A percentile compares a stretch with the other conserved stretches of the same genome.
Evolutionary conservation across 2,113 vertebrate species (phyloP).

Genomic region (Melanotaenia duboulayi): DNA sequence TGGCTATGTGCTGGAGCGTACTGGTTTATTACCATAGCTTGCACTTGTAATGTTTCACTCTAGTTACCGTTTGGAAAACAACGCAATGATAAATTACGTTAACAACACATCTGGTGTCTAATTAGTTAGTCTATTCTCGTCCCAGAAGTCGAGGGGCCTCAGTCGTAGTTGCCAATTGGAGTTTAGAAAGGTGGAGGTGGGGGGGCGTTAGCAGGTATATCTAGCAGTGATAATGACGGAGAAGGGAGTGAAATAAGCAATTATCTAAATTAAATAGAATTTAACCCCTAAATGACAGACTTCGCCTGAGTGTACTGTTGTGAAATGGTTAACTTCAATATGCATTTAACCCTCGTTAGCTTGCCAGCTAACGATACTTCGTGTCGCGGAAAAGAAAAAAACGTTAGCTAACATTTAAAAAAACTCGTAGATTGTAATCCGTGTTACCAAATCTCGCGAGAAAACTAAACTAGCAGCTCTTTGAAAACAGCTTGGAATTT

Average conservation of each 20-base stretch:
- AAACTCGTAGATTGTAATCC: background rate
- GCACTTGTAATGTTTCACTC: background rate
- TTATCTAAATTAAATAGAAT: background rate
- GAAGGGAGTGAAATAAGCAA: background rate
- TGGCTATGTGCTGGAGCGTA: slow-evolving; percentile 65
- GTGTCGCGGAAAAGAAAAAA: slow-evolving; percentile 19
- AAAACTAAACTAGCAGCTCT: background rate
- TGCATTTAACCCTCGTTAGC: slow-evolving; percentile 21
- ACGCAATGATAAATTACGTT: too few species aligned
- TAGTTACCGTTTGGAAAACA: background rate
- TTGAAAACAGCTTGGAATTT: background rate
- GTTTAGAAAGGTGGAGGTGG: background rate
- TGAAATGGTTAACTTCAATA: background rate
- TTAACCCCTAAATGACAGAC: fast-evolving
- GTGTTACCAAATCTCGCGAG: slow-evolving; percentile 13
- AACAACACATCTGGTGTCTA: fast-evolving
- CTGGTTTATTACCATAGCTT: background rate
- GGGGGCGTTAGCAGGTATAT: slow-evolving; percentile 20
- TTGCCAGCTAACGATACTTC: slow-evolving; percentile 11
- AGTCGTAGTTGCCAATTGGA: slow-evolving; percentile 12
- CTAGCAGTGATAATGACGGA: background rate
- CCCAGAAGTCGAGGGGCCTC: slow-evolving; percentile 46
- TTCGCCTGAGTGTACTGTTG: background rate
- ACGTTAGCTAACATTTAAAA: slow-evolving; percentile 25
- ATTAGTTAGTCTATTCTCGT: background rate